These are phyloP conservation scores for Leptinotarsa tumamoca DNA, from an alignment of 2,888 invertebrate species.

Conservation along the genomic window DNA sequence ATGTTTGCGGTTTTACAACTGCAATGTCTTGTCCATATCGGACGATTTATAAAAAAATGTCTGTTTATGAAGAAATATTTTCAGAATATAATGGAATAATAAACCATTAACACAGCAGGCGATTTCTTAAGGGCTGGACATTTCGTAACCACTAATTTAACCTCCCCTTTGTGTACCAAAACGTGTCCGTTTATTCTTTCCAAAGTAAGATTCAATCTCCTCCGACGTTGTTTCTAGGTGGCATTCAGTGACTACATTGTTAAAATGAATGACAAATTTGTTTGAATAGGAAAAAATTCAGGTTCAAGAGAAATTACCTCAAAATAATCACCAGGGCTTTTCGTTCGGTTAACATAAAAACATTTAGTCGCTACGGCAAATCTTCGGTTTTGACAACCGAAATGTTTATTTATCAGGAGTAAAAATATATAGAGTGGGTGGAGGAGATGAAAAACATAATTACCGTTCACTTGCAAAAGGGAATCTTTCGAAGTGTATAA, in stretches of 20 bases:
- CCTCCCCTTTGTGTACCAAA: conserved; percentile 24
- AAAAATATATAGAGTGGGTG: too few relatives aligned
- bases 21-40: not conserved
- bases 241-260: conserved; percentile 11
- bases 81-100: conserved; percentile 41
- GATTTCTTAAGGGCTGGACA: conserved; percentile 35
- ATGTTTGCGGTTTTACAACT: too few relatives aligned
- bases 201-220: conserved; percentile 41
- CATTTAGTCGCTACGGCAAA: too few relatives aligned
- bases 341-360: too few relatives aligned
- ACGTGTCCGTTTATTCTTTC: conserved; percentile 30
- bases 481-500: too few relatives aligned
- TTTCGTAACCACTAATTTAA: conserved; percentile 36
- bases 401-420: too few relatives aligned
- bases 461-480: too few relatives aligned
- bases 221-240: conserved; percentile 26
- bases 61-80: conserved; percentile 47
- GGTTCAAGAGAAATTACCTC: too few relatives aligned
- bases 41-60: conserved; percentile 44
- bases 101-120: conserved; percentile 44
- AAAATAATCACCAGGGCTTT: too few relatives aligned
- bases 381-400: too few relatives aligned
- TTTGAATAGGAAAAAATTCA: not conserved
- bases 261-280: conserved; percentile 12
- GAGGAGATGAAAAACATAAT: too few relatives aligned